Percentiles rank a stretch among this genome's conserved stretches.
phyloP scores from a whole-genome alignment of 2,888 invertebrate genomes.

The Clanis bilineata region DNA sequence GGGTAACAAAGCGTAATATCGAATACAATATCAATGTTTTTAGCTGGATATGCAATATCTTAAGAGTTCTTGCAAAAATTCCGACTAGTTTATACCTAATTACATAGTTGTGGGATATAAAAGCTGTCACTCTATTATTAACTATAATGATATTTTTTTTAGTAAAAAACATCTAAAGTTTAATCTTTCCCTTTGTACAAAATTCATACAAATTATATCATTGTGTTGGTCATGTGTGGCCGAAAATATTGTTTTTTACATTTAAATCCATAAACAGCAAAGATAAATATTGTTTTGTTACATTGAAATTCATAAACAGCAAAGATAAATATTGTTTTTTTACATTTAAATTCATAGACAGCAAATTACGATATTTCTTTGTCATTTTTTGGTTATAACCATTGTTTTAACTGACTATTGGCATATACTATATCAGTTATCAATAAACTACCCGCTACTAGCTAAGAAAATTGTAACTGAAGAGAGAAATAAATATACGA shows the following conservation, averaged over 20 bases:
- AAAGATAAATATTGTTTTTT: too few relatives aligned
- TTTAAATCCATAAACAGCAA: too few relatives aligned
- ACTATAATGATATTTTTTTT: constrained; percentile 45
- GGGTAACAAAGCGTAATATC: constrained; percentile 58
- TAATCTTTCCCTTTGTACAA: constrained; percentile 65
- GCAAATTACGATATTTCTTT: neutral
- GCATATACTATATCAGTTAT: neutral
- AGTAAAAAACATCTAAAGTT: constrained; percentile 71
- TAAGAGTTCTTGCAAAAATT: constrained; percentile 45
- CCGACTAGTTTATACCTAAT: constrained; percentile 68
- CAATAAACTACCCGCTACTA: neutral
- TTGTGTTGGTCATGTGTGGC: constrained; percentile 26
- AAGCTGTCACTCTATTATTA: constrained; percentile 60
- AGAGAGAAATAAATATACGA: neutral
- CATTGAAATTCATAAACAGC: too few relatives aligned
- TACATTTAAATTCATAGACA: too few relatives aligned
- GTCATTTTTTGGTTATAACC: neutral
- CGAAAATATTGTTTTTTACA: neutral
- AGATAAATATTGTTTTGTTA: too few relatives aligned
- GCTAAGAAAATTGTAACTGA: neutral
- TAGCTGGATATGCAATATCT: constrained; percentile 60
- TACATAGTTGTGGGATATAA: constrained; percentile 62
- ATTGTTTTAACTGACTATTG: neutral
- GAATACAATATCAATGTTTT: constrained; percentile 51
- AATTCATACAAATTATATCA: constrained; percentile 48